These are phyloP conservation scores for Syrista parreyssii DNA, from an alignment of 2,888 invertebrate genomes.

Conservation along the genomic window DNA sequence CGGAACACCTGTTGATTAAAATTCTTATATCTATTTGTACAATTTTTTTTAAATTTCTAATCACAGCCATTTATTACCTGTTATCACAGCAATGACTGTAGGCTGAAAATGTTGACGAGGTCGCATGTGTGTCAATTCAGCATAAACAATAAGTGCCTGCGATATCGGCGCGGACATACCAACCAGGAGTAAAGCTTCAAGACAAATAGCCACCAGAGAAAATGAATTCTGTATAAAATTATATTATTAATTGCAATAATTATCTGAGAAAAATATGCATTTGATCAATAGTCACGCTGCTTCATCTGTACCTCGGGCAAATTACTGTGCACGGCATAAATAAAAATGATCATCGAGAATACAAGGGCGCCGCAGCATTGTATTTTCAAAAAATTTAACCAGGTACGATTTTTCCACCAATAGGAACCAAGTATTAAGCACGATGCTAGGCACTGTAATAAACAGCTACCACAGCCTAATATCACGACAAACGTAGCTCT, in stretches of 20 bases:
- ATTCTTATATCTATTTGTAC: not conserved
- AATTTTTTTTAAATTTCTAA: no score
- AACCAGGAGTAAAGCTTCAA: conserved; percentile 75
- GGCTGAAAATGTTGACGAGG: conserved; percentile 71
- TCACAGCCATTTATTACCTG: conserved; percentile 64
- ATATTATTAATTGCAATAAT: conserved; percentile 2
- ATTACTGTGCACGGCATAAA: conserved; percentile 61
- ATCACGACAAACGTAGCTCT: conserved; percentile 65
- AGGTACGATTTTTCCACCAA: conserved; percentile 69
- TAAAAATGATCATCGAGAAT: conserved; percentile 75
- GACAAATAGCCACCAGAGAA: conserved; percentile 71
- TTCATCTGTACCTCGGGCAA: conserved; percentile 55
- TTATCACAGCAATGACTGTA: conserved; percentile 76
- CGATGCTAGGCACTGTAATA: conserved; percentile 67
- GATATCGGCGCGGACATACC: conserved; percentile 79
- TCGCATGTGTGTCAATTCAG: conserved; percentile 73
- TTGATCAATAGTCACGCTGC: conserved; percentile 1
- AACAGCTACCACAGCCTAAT: conserved; percentile 69
- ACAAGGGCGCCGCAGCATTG: conserved; percentile 78
- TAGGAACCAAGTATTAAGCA: conserved; percentile 67
- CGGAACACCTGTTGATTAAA: conserved; percentile 70
- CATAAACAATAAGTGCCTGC: conserved; percentile 77
- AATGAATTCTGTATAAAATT: conserved; percentile 69
- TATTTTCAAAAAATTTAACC: conserved; percentile 75
- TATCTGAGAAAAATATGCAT: not conserved